Base-by-base conservation (phyloP, 2,113 vertebrate genomes). In the Austrofundulus limnaeus region DNA sequence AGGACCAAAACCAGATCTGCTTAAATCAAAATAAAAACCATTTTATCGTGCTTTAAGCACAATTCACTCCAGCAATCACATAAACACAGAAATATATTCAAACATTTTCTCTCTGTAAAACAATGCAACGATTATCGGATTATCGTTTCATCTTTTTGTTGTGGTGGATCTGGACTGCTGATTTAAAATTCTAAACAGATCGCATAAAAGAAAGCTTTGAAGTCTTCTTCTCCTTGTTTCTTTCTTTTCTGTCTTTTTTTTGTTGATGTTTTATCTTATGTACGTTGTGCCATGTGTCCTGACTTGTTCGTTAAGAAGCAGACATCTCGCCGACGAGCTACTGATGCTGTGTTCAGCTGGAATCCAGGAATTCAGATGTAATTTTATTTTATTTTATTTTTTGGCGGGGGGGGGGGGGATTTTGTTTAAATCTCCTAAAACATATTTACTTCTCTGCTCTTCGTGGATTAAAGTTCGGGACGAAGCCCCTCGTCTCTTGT, bases 121-220 rank as follows among this genome's bases (percentile, higher is more conserved):
- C 69, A 55, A 84, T 89, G 86, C 25, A 87, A 82, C 73, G 37
- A 88, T 89, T 89, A 89, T 88, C 39, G 56, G 81, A 89, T 89
- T 89, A 85, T 85, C 53, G 77, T 84, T 87, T 84, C 82, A 87
- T 82, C 83, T 87, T 85, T 34, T 87, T 89, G 88, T 89, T 89
- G 88, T 84, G 83, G 64, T 83, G 80, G 68, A 78, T 87, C 81
- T 72, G 79, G 81, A 84, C 64, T 70, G 70, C 54, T 41, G 73
- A 84, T 78, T 77, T 83, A 42, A 80, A 87, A 84, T 77, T 83
- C 79, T 77, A 88, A 88, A 87, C 86, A 89, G 83, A 87, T 85
- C 72, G 69, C 81, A 83, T 85, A 79, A 77, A 83, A 85, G 64
- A 75, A 74, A 0, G 25, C 88, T 88, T 89, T 89, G 86, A 88